Base-by-base conservation (phyloP, 2,113 vertebrate genomes). In the Ancistrus triradiatus region DNA sequence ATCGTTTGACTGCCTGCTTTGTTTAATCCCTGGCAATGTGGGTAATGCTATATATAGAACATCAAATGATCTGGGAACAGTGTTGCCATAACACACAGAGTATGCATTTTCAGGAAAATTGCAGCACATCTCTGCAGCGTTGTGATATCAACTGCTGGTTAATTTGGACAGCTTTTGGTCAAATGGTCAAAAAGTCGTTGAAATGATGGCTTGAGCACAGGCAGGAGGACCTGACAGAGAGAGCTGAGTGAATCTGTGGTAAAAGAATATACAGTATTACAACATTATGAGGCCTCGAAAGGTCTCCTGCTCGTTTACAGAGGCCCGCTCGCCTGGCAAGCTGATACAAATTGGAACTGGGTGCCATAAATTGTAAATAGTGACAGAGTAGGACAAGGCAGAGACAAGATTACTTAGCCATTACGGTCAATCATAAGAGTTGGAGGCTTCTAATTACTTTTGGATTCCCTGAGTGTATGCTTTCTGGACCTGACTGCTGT, bases 351-450 rank as follows among this genome's bases (percentile, higher is more conserved):
- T 73, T 62, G 72, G 81, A 80, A 83, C 81, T 76, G 80, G 31
- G 72, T 69, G 70, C 76, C 80, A 79, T 81, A 81, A 87, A 85
- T 87, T 56, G 70, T 61, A 52, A 70, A 3, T n/a, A 76, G 61
- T 62, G 80, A 84, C 83, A 82, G 77, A 62, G 78, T 80, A 84
- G 85, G 83, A 84, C 80, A 78, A 82, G 78, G 79, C 70, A 76
- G 72, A 80, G 81, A 85, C 80, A 78, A 84, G 81, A 80, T 80
- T 82, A 73, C 80, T 48, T 79, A 80, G 81, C 78, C 79, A 58
- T 78, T 46, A 71, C 56, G 33, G 85, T 80, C 76, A 76, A 43
- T 57, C 73, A 68, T 69, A 73, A 59, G 62, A 0, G 27, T 83
- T 63, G 75, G 73, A 77, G 4, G 14, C 1, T 55, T 84, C 74